A percentile compares a stretch with the other conserved stretches of the same genome.
Evolutionary conservation across 2,113 vertebrate species (phyloP).

Genomic region (Mus pahari): DNA sequence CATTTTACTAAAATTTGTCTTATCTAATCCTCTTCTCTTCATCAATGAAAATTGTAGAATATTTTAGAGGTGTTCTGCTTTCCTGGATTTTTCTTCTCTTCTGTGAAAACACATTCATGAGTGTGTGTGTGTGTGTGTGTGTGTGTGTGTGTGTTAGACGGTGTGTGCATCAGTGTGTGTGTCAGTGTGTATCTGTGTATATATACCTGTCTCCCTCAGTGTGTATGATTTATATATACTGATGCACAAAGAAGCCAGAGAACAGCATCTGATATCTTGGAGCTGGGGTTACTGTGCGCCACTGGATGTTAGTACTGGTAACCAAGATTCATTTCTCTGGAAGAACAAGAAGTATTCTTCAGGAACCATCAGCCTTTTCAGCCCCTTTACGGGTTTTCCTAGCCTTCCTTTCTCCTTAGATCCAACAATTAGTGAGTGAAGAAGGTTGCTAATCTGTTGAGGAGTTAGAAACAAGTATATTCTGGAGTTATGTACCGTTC

Average conservation of each 20-base stretch:
- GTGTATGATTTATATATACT: neutral
- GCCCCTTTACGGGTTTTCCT: neutral
- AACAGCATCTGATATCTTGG: no score
- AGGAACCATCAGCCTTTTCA: neutral
- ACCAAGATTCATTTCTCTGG: neutral
- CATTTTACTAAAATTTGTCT: neutral
- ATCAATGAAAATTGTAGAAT: neutral
- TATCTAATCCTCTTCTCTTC: neutral
- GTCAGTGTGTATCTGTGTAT: neutral
- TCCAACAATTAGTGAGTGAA: neutral
- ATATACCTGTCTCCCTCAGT: neutral
- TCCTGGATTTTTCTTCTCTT: neutral
- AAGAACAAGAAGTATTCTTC: neutral
- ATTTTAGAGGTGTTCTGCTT: neutral
- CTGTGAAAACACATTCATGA: neutral
- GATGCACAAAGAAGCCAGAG: no score
- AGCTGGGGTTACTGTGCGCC: neutral
- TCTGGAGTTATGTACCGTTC: neutral
- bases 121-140: neutral
- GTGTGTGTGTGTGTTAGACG: neutral
- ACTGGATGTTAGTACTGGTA: neutral
- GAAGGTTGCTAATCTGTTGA: neutral
- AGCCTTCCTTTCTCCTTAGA: neutral
- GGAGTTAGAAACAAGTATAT: conserved; percentile 24
- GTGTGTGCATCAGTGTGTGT: neutral